Conservation (phyloP, 2,797 vertebrate genomes). For the Buphagus erythrorhynchus region DNA sequence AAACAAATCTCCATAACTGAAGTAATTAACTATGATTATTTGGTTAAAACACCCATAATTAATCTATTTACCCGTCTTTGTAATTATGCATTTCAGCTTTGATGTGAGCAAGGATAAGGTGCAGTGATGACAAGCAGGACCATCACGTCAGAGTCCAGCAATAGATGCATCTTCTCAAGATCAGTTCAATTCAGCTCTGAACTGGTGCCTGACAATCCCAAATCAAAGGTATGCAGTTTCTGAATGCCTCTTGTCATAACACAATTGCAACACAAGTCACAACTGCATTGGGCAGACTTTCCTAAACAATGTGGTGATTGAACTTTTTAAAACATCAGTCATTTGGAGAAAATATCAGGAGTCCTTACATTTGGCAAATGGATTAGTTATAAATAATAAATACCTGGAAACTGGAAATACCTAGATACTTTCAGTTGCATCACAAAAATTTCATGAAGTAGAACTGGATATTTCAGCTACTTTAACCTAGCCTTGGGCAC, state of each 20-base stretch:
- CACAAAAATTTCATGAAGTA: conserved; percentile 46
- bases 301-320: neutral
- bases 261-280: neutral
- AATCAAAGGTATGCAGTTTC: neutral
- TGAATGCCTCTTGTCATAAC: neutral
- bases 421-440: conserved; percentile 23
- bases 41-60: neutral
- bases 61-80: neutral
- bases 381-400: conserved; percentile 42
- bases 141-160: neutral
- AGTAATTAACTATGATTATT: neutral
- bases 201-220: neutral
- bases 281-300: neutral
- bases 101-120: neutral
- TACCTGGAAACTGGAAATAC: neutral
- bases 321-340: conserved; percentile 17
- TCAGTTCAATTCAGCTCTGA: neutral
- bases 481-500: conserved; percentile 47
- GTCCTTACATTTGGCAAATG: conserved; percentile 3
- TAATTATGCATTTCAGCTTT: neutral
- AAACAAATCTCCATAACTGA: neutral
- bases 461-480: conserved; percentile 41
- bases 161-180: neutral
- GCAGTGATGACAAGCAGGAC: neutral
- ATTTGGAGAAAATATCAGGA: neutral